phyloP scores from a whole-genome alignment of 2,888 invertebrate genomes.

The Acleris literana region DNA sequence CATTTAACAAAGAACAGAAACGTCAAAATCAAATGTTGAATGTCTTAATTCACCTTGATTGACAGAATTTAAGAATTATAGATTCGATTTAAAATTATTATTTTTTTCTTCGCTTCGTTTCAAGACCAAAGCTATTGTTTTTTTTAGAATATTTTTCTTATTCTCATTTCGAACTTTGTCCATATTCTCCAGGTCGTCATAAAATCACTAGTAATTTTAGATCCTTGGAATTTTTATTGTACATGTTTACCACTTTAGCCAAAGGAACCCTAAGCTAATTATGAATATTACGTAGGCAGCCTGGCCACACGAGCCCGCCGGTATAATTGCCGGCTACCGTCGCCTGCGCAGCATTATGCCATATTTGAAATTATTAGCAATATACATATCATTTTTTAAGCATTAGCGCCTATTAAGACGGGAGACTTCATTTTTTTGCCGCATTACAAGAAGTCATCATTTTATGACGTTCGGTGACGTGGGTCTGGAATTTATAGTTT shows the following conservation, averaged over 20 bases:
- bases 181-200: too few species aligned
- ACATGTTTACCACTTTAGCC: background rate
- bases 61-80: too few species aligned
- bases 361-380: slow-evolving; percentile 57
- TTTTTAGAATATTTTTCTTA: too few species aligned
- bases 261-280: slow-evolving; percentile 37
- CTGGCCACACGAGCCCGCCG: slow-evolving; percentile 41
- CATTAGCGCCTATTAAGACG: slow-evolving; percentile 47
- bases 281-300: slow-evolving; percentile 39
- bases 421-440: slow-evolving; percentile 10
- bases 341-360: slow-evolving; percentile 48
- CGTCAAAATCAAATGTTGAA: too few species aligned
- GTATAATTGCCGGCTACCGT: slow-evolving; percentile 49
- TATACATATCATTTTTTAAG: slow-evolving; percentile 55
- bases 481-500: slow-evolving; percentile 18
- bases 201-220: too few species aligned
- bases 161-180: too few species aligned
- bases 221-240: too few species aligned
- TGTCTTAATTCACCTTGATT: too few species aligned
- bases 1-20: too few species aligned
- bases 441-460: slow-evolving; percentile 6
- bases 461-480: slow-evolving; percentile 7
- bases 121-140: too few species aligned
- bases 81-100: too few species aligned
- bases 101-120: too few species aligned